Evolutionary conservation across 1,140 invertebrate genomes (phyloP).

Genomic region (Cherax destructor): DNA sequence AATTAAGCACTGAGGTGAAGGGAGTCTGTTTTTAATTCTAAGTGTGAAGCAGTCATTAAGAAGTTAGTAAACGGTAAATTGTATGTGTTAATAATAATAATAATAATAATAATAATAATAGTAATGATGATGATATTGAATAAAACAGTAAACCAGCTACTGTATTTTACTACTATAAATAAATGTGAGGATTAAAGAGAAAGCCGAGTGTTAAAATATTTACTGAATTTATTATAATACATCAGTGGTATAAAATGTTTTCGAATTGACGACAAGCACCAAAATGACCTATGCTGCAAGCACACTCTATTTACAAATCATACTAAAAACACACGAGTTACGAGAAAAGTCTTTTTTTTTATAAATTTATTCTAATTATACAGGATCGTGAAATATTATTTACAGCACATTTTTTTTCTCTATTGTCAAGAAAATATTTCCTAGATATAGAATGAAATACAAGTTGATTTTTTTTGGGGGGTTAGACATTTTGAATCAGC

Average conservation of each 20-base stretch:
- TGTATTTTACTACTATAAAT: too few relatives aligned
- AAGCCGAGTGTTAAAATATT: neutral
- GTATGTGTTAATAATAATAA: too few relatives aligned
- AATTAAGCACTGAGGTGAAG: too few relatives aligned
- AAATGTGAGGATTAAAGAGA: neutral
- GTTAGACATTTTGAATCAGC: too few relatives aligned
- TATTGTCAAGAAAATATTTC: constrained; percentile 7
- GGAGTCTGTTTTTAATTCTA: too few relatives aligned
- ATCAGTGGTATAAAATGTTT: constrained; percentile 10
- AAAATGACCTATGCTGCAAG: neutral
- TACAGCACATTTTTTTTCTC: neutral
- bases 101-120: too few relatives aligned
- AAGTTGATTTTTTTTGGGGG: neutral
- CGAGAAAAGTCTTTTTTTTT: neutral
- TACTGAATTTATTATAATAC: neutral
- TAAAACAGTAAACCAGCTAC: too few relatives aligned
- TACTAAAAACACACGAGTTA: neutral
- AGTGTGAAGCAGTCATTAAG: too few relatives aligned
- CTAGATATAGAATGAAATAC: neutral
- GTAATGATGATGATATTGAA: too few relatives aligned
- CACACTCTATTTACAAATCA: neutral
- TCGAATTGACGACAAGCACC: neutral
- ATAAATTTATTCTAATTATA: neutral
- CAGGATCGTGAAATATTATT: neutral
- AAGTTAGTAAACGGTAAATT: too few relatives aligned